phyloP scores from a whole-genome alignment of 2,797 vertebrate genomes.

The Siniperca obscura region DNA sequence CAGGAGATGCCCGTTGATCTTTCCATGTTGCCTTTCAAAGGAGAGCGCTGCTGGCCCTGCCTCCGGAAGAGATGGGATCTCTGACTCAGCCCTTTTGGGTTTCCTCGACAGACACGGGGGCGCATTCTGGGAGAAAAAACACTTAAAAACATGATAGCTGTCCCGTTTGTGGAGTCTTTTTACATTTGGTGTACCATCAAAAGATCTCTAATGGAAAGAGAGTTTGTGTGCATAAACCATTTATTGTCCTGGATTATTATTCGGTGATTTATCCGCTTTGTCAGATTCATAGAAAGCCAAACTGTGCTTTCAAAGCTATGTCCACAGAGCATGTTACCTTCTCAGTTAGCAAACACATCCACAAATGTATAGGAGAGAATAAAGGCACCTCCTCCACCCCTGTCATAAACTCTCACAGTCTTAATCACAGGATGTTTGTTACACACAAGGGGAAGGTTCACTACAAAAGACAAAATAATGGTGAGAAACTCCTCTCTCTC shows the following conservation, averaged over 20 bases:
- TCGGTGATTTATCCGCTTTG: slow-evolving; percentile 32
- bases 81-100: slow-evolving; percentile 84
- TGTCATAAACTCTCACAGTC: slow-evolving; percentile 30
- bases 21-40: slow-evolving; percentile 77
- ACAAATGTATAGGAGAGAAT: slow-evolving; percentile 1
- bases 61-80: slow-evolving; percentile 87
- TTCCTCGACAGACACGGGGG: slow-evolving; percentile 81
- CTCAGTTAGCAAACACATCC: slow-evolving; percentile 32
- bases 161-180: slow-evolving; percentile 28
- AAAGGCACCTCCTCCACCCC: slow-evolving; percentile 33
- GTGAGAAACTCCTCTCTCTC: slow-evolving; percentile 21
- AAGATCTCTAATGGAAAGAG: slow-evolving; percentile 14
- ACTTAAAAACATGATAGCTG: slow-evolving; percentile 45
- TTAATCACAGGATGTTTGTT: slow-evolving; percentile 55
- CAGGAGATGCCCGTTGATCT: slow-evolving; percentile 79
- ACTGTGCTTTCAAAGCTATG: slow-evolving; percentile 3
- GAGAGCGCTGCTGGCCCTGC: slow-evolving; percentile 59
- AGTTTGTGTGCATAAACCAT: background rate
- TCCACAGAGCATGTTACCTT: slow-evolving; percentile 31
- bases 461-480: slow-evolving; percentile 18
- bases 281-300: slow-evolving; percentile 54
- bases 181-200: slow-evolving; percentile 30
- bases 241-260: slow-evolving; percentile 18
- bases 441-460: slow-evolving; percentile 26
- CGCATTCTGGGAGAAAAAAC: slow-evolving; percentile 56